Evolutionary conservation across 1,140 invertebrate species (phyloP).

Genomic region (Drosophila athabasca): DNA sequence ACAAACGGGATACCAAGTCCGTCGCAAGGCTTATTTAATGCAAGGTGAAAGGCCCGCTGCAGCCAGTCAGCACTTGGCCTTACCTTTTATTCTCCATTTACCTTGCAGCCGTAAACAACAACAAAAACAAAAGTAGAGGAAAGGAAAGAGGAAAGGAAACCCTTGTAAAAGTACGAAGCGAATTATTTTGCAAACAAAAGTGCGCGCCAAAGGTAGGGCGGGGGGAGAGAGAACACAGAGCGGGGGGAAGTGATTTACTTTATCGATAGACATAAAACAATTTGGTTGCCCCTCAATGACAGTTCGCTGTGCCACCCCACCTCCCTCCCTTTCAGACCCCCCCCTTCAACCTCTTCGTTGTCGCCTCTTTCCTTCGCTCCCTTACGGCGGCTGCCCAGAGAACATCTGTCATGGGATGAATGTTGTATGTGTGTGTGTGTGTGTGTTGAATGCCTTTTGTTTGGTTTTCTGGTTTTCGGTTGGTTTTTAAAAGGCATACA

Average conservation of each 20-base stretch:
- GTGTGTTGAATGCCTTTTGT: constrained; percentile 38
- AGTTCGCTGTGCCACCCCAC: constrained; percentile 7
- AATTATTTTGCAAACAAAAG: constrained; percentile 61
- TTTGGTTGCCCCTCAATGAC: constrained; percentile 52
- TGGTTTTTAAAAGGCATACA: constrained; percentile 64
- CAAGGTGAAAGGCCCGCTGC: background rate
- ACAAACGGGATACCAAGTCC: constrained; percentile 15
- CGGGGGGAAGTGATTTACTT: constrained; percentile 71
- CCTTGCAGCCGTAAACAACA: background rate
- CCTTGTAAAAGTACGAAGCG: constrained; percentile 56
- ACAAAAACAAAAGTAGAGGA: no score
- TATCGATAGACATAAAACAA: constrained; percentile 77
- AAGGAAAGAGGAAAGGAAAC: constrained; percentile 18
- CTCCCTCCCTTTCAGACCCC: background rate
- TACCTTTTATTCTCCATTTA: no score
- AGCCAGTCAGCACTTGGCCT: no score
- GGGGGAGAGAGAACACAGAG: background rate
- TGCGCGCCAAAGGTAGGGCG: constrained; percentile 18
- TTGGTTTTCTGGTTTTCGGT: constrained; percentile 29
- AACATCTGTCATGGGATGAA: constrained; percentile 30
- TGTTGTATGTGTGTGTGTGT: background rate
- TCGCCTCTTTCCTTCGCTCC: constrained; percentile 5
- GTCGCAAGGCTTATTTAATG: no score
- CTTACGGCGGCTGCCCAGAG: no score
- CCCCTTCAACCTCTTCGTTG: background rate